Conservation (phyloP, 2,113 vertebrate species). For the Ciconia boyciana region DNA sequence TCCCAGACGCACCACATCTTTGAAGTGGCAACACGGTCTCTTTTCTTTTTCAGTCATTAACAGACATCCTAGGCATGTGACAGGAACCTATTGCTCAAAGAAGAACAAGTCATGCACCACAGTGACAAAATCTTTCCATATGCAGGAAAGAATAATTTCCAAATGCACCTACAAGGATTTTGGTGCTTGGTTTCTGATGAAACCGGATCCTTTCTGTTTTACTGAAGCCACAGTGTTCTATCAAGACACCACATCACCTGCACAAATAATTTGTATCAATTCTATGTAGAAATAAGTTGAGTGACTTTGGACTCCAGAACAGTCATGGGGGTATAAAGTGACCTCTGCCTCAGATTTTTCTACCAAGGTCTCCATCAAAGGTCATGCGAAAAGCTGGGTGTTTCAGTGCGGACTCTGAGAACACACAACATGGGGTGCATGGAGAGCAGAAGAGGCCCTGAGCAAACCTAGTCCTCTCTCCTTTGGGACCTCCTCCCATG, state of each 20-base stretch:
- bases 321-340: neutral
- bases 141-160: neutral
- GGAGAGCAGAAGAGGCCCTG: neutral
- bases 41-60: neutral
- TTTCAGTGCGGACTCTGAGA: neutral
- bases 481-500: neutral
- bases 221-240: neutral
- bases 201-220: neutral
- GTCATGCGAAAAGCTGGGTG: neutral
- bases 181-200: neutral
- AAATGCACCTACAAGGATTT: neutral
- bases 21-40: neutral
- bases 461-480: neutral
- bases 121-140: neutral
- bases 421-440: neutral
- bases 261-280: neutral
- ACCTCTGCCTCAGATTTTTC: neutral
- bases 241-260: neutral
- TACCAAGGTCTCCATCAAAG: neutral
- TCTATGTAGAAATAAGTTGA: neutral
- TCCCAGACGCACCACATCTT: neutral
- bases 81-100: neutral
- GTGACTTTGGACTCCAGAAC: neutral
- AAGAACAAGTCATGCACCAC: neutral
- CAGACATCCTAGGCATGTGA: neutral